Evolutionary conservation across 2,113 vertebrate species (phyloP), one percentile per base, ranked within the genome.

Genomic region (Leptodactylus fuscus): DNA sequence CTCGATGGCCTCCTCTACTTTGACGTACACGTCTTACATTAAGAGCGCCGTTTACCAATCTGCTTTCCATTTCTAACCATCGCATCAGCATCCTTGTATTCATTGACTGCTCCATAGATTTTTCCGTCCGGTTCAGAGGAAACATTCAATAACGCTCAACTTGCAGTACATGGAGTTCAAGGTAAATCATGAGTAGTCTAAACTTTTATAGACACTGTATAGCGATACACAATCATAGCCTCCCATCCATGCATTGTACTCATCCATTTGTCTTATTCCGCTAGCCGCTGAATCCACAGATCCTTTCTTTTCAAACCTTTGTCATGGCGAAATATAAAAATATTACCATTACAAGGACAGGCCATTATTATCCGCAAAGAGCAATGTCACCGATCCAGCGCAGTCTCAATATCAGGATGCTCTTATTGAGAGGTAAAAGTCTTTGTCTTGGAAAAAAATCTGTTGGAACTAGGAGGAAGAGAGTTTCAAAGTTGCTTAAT

Each of bases 161-260:
- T 62, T 62, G 24, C 20, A 27, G 62, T 34, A 34, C 29, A 34
- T 18, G 8, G 32, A 67, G 34, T 36, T 38, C 29, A 69, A 38
- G 65, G 65, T 38, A 69, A 69, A 69, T 69, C 65, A 69, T 36
- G 65, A 27, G 32, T 18, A 15, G 62, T 67, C 62, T 67, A 65
- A 65, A 65, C 60, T 16, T 32, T 5, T 29, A 60, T 29, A 60
- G n/a, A n/a, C n/a, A 5, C 41, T 65, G 13, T 16, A 65, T 15
- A 32, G 27, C 1, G 24, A 24, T 4, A 32, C 12, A 65, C 60
- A 65, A 16, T 12, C 10, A 22, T 22, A 65, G 24, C 24, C 16
- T 32, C 1, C 60, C 13, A 15, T 15, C 2, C n/a, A 3, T 0
- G 10, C 27, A 24, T 13, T 60, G 2, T 27, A 60, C 11, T 60